Evolutionary conservation across 2,888 invertebrate genomes (phyloP).

Genomic region (Papilio elwesi): DNA sequence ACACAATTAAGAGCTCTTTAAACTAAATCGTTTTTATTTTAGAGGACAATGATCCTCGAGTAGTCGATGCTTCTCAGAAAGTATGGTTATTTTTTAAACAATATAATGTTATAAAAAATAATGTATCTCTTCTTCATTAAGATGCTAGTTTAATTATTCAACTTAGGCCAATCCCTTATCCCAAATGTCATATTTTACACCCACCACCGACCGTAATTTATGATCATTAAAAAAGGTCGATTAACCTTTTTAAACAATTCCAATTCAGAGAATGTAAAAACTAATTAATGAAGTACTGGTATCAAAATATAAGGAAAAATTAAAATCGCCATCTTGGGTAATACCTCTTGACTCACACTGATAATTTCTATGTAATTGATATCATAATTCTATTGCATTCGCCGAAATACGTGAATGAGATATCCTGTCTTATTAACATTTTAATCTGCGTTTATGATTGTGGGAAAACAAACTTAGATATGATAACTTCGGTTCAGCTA

Average conservation of each 20-base stretch:
- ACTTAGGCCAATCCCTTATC: not conserved
- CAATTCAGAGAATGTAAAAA: conserved; percentile 8
- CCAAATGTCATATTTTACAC: conserved; percentile 11
- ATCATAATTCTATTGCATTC: not conserved
- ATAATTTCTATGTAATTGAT: not conserved
- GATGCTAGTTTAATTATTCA: not conserved
- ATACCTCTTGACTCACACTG: conserved; percentile 25
- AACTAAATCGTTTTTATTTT: too few species aligned
- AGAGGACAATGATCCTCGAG: not conserved
- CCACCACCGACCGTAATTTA: conserved; percentile 24
- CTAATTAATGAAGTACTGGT: conserved; percentile 7
- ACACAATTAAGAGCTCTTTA: too few species aligned
- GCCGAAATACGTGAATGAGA: not conserved
- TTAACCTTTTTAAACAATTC: conserved; percentile 15
- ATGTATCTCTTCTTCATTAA: not conserved
- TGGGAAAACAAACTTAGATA: too few species aligned
- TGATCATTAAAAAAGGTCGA: conserved; percentile 34
- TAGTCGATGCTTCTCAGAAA: not conserved
- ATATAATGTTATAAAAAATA: not conserved
- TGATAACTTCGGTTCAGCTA: too few species aligned
- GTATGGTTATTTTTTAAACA: not conserved
- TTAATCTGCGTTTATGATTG: too few species aligned
- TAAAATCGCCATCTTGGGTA: not conserved
- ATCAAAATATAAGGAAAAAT: conserved; percentile 22
- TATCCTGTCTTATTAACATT: not conserved